phyloP scores from a whole-genome alignment of 1,140 invertebrate species.

The Choristoneura fumiferana region DNA sequence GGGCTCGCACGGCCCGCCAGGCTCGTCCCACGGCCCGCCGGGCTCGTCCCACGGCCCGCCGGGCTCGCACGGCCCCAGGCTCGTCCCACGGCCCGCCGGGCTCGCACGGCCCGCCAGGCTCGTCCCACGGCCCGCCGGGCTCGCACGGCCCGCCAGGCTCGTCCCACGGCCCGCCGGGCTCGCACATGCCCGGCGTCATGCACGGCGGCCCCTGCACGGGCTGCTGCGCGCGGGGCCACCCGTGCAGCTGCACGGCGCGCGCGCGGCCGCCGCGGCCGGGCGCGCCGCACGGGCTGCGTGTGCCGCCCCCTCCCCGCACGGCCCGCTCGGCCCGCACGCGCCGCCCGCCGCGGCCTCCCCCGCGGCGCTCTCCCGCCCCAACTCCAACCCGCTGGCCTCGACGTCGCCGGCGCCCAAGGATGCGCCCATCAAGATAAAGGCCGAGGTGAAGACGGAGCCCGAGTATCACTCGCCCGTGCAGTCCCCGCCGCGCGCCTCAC shows the following conservation, averaged over 20 bases:
- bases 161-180: slow-evolving; percentile 13
- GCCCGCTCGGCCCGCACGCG: slow-evolving; percentile 16
- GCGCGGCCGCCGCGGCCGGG: slow-evolving; percentile 10
- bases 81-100: slow-evolving; percentile 32
- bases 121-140: slow-evolving; percentile 8
- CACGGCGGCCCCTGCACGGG: slow-evolving; percentile 1
- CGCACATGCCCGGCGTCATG: neutral
- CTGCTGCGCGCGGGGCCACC: slow-evolving; percentile 25
- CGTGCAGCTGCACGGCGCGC: slow-evolving; percentile 26
- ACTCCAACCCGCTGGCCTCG: slow-evolving; percentile 18
- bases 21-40: slow-evolving; percentile 29
- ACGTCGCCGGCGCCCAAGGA: slow-evolving; percentile 30
- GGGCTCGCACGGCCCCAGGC: slow-evolving; percentile 27
- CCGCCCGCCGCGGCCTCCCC: slow-evolving; percentile 18
- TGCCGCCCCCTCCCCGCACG: neutral
- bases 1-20: neutral
- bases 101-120: slow-evolving; percentile 23
- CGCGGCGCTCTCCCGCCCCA: slow-evolving; percentile 18
- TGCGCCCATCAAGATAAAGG: slow-evolving; percentile 52
- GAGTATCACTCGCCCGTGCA: slow-evolving; percentile 62
- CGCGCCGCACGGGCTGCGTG: slow-evolving; percentile 21
- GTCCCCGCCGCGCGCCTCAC: slow-evolving; percentile 45
- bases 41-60: slow-evolving; percentile 16
- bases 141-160: slow-evolving; percentile 29
- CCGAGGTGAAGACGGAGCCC: slow-evolving; percentile 63